Percentiles rank a stretch among this genome's conserved stretches.
Conservation (phyloP, 2,888 invertebrate genomes). For the Drosophila demipolita region DNA sequence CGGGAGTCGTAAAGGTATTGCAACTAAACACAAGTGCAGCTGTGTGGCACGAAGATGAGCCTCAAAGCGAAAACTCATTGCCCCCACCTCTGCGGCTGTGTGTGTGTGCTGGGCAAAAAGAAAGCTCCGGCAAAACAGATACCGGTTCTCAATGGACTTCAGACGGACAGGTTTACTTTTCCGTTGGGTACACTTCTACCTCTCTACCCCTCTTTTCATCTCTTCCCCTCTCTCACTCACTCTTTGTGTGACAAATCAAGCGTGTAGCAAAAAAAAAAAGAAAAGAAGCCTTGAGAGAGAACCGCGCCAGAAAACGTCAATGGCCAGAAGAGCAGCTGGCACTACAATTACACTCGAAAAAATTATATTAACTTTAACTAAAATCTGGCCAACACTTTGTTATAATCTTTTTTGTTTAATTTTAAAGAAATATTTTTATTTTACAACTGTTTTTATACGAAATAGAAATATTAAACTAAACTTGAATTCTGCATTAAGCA, state of each 20-base stretch:
- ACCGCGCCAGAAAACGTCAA: constrained; percentile 67
- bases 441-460: no score
- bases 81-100: neutral
- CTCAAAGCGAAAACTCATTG: constrained; percentile 47
- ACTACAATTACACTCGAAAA: constrained; percentile 7
- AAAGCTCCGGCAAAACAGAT: constrained; percentile 66
- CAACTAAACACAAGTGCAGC: constrained; percentile 72
- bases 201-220: neutral
- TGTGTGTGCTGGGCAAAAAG: constrained; percentile 58
- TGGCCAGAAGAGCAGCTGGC: constrained; percentile 61
- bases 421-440: no score
- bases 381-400: neutral
- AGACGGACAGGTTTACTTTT: constrained; percentile 72
- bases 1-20: constrained; percentile 49
- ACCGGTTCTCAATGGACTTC: constrained; percentile 71
- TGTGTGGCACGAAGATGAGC: constrained; percentile 59
- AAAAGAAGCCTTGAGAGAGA: constrained; percentile 51
- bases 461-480: no score
- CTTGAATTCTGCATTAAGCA: no score
- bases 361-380: neutral
- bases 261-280: constrained; percentile 45
- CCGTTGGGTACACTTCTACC: constrained; percentile 63
- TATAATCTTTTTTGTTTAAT: neutral
- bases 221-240: neutral
- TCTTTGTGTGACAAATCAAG: constrained; percentile 76